Evolutionary conservation across 2,113 vertebrate genomes (phyloP), one percentile per base, ranked within the genome.

Genomic region (Sapajus apella): DNA sequence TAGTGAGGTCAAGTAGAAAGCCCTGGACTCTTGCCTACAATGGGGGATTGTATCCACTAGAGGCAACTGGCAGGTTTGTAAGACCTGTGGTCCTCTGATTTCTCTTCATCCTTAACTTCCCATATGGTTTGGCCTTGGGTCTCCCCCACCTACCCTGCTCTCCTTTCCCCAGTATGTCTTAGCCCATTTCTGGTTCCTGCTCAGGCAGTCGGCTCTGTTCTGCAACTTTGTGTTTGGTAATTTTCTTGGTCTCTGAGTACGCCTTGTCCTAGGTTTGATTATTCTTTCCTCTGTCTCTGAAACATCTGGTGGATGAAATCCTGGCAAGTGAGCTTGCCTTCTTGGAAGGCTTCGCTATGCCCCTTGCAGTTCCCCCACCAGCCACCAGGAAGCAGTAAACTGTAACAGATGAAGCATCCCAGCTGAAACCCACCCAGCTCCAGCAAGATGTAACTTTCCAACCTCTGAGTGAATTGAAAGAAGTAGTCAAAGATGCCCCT

Each of bases 311-410:
- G 7, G 21, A n/a, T 61, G 30, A 68, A 82, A 61, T 47, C 37
- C 30, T 35, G 23, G 40, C 16, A 17, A 23, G 13, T 20, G 20
- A 87, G 1, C 35, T 55, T 1, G 2, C 23, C 45, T 95, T 83
- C 81, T 52, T 47, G 30, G 55, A 40, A 52, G 35, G 27, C 80
- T 50, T 50, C 13, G 6, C 32, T 35, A n/a, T 17, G 12, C 8
- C 17, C 58, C 14, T 37, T 32, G 9, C 61, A 89, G 89, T 97
- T 70, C 73, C 83, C 61, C 9, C 37, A 56, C 1, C 5, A 32
- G 61, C 96, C 96, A 91, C 96, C 70, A 96, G 96, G 89, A 93
- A 95, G 93, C 91, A 91, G 90, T 97, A 96, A 93, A n/a, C 40
- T 95, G 70, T 56, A 89, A 68, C 30, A 0, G 47, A 87, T 6